Conservation (phyloP, 2,888 invertebrate genomes). For the Penaeus monodon region DNA sequence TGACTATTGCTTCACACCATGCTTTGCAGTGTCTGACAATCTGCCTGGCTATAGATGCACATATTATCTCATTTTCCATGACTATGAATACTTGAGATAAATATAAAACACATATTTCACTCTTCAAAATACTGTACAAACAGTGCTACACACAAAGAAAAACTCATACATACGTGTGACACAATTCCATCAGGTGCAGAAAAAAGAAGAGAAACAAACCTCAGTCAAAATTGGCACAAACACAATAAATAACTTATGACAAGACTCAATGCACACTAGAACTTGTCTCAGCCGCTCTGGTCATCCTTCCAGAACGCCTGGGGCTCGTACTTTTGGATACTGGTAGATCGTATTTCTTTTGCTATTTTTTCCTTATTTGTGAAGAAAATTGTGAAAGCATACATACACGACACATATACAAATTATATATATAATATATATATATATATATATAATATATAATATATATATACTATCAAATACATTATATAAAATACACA, state of each 20-base stretch:
- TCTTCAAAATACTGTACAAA: neutral
- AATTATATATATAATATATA: too few species aligned
- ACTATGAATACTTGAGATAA: conserved; percentile 12
- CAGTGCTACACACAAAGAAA: conserved; percentile 34
- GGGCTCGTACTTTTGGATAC: neutral
- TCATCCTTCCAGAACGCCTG: neutral
- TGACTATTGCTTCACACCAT: too few species aligned
- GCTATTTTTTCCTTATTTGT: too few species aligned
- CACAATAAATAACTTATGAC: conserved; percentile 20
- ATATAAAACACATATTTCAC: conserved; percentile 29
- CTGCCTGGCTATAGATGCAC: too few species aligned
- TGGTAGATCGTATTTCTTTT: too few species aligned
- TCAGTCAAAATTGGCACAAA: conserved; percentile 48
- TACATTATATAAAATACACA: too few species aligned
- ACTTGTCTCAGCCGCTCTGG: neutral
- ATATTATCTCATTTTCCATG: too few species aligned
- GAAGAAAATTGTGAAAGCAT: too few species aligned
- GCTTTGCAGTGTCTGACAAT: too few species aligned
- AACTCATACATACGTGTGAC: conserved; percentile 57
- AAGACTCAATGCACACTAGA: conserved; percentile 11
- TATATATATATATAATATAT: too few species aligned
- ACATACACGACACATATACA: too few species aligned
- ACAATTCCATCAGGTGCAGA: conserved; percentile 58
- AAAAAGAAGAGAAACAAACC: conserved; percentile 39
- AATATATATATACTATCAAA: too few species aligned